Evolutionary conservation across 1,140 invertebrate genomes (phyloP), one percentile per base, ranked within the genome.

Genomic region (Drosophila pectinifera): DNA sequence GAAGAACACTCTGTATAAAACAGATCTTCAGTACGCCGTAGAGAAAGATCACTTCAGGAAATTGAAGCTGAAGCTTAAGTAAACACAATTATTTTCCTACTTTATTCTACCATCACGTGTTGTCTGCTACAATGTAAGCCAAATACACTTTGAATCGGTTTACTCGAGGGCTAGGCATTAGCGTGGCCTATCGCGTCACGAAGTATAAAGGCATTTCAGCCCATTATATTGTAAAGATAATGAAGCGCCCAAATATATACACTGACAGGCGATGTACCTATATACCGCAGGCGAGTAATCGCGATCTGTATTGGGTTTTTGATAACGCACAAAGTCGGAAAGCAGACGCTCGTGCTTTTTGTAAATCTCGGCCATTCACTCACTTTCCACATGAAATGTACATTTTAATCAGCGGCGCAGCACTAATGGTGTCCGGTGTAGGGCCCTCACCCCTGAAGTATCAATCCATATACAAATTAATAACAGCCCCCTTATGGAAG

Each of bases 201-300:
- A 3, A 22, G 14, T 28, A 49, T 72, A 72, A 72, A 36, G 41
- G 10, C 43, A 51, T 31, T 72, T 72, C 34, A 51, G 69, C 45
- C 69, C 72, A 73, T 73, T 73, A 61, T 72, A 73, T 43, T 73
- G 67, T 73, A 72, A 73, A 73, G 69, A 73, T 73, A 61, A 72
- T 45, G n/a, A 34, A n/a, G 28, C 31, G 31, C 26, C 38, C 10
- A 53, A 16, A 38, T 56, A 20, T 18, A 41, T 11, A 61, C n/a
- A 28, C 46, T 5, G n/a, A 51, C 18, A 5, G 31, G 10, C 18
- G 38, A 16, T 42, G 28, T 13, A 24, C 28, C 7, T 7, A 48
- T 20, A 42, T 20, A 36, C 18, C 28, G n/a, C 22, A n/a, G 4
- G 14, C 14, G 31, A 13, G 8, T 48, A 46, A 55, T 70, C 68